Evolutionary conservation across 2,797 vertebrate species (phyloP), one percentile per base, ranked within the genome.

Genomic region (Galagoides demidoff): DNA sequence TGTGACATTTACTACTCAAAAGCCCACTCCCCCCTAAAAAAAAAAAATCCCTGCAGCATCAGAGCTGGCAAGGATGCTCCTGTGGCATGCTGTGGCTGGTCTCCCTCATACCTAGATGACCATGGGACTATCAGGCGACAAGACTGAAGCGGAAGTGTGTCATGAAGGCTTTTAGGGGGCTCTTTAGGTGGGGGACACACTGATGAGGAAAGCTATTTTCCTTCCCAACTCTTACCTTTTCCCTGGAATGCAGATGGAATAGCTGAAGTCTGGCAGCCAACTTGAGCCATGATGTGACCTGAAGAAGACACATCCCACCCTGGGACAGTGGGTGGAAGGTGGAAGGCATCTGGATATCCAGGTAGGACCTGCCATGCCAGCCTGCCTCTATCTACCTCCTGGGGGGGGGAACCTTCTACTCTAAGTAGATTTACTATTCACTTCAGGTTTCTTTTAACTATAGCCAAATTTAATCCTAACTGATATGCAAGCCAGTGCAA

Each of bases 31-130:
- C 52, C 37, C 66, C 2, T 19, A 6, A 86, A 55, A 85, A 17
- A 49, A 49, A 49, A 49, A 49, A 49, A 49, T 13, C 39, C 23
- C 9, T 8, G 2, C 14, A 6, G 16, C 49, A 1, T 17, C 29
- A 49, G 49, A 4, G 31, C 1, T 4, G 3, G 43, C 13, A 37
- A n/a, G 43, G 34, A 43, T 6, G 6, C 45, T 37, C 63, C 43
- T 25, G 31, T 25, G 20, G 37, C 5, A 9, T 2, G 5, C 10
- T 6, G 1, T 37, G 1, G 0, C 49, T 16, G n/a, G 49, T 49
- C 13, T 27, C 66, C 12, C 13, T 37, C 5, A 31, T 7, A 22
- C 31, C 49, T 8, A 5, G 5, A 19, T 74, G 23, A 23, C 52
- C 4, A 3, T 5, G 3, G 11, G n/a, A 39, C 43, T 22, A 17